A percentile compares a stretch with the other conserved stretches of the same genome.
Evolutionary conservation across 2,113 vertebrate genomes (phyloP).

Genomic region (Syrmaticus mikado): DNA sequence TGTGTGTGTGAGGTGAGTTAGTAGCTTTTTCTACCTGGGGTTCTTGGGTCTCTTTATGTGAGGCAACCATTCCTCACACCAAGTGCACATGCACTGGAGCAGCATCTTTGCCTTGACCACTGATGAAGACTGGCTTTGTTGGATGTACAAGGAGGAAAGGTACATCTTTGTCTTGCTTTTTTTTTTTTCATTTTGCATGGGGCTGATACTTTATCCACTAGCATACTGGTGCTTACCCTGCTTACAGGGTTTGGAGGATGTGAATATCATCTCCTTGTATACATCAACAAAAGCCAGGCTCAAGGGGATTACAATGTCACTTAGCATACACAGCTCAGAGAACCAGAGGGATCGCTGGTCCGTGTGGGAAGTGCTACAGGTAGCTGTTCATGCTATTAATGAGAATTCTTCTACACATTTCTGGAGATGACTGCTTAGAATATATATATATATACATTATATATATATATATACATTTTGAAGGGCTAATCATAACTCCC

Average conservation of each 20-base stretch:
- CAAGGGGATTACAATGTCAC: neutral
- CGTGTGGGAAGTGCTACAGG: neutral
- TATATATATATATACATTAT: neutral
- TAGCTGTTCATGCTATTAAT: neutral
- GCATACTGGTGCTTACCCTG: neutral
- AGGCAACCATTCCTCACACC: neutral
- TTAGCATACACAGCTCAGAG: neutral
- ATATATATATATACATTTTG: neutral
- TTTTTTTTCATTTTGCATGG: neutral
- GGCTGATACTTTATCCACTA: neutral
- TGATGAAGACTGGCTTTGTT: neutral
- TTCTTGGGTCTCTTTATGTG: neutral
- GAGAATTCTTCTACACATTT: neutral
- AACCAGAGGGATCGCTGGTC: neutral
- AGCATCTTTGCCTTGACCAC: fast-evolving
- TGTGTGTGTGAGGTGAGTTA: neutral
- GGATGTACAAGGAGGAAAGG: neutral
- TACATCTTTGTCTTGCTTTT: neutral
- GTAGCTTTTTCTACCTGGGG: neutral
- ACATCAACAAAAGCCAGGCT: neutral
- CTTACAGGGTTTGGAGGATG: neutral
- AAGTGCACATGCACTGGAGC: neutral
- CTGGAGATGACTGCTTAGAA: neutral
- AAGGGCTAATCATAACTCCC: neutral
- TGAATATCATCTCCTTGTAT: neutral